phyloP scores from a whole-genome alignment of 2,888 invertebrate species.

The Cyrtodaria siliqua region DNA sequence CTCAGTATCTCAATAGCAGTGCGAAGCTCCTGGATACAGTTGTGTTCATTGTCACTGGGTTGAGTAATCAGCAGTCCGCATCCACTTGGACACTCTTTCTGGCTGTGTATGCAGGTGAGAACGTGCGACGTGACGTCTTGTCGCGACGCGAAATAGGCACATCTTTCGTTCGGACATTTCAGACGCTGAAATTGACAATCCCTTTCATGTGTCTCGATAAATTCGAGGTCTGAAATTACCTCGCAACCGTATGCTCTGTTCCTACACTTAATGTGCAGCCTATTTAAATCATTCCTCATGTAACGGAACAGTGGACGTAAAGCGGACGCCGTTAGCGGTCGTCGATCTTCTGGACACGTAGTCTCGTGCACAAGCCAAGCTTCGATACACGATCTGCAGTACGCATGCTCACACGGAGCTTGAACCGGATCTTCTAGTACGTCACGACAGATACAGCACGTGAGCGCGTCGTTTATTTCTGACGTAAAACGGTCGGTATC shows the following conservation, averaged over 20 bases:
- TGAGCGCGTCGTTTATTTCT: slow-evolving; percentile 76
- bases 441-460: slow-evolving; percentile 80
- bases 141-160: slow-evolving; percentile 58
- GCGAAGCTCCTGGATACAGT: slow-evolving; percentile 78
- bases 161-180: slow-evolving; percentile 74
- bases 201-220: slow-evolving; percentile 67
- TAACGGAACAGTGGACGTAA: slow-evolving; percentile 76
- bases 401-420: slow-evolving; percentile 83
- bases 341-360: slow-evolving; percentile 80
- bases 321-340: slow-evolving; percentile 60
- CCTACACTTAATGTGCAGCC: slow-evolving; percentile 72
- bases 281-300: slow-evolving; percentile 77
- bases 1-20: slow-evolving; percentile 75
- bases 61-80: slow-evolving; percentile 73
- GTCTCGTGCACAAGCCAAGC: slow-evolving; percentile 80
- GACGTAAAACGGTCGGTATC: slow-evolving; percentile 77
- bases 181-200: slow-evolving; percentile 68
- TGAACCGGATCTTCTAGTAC: slow-evolving; percentile 80
- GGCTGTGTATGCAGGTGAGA: slow-evolving; percentile 63
- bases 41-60: slow-evolving; percentile 72
- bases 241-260: slow-evolving; percentile 72
- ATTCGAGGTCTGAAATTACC: slow-evolving; percentile 69
- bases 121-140: slow-evolving; percentile 67
- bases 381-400: slow-evolving; percentile 77
- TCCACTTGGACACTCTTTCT: slow-evolving; percentile 74